phyloP scores from a whole-genome alignment of 1,140 invertebrate genomes.

The Drosophila sechellia region DNA sequence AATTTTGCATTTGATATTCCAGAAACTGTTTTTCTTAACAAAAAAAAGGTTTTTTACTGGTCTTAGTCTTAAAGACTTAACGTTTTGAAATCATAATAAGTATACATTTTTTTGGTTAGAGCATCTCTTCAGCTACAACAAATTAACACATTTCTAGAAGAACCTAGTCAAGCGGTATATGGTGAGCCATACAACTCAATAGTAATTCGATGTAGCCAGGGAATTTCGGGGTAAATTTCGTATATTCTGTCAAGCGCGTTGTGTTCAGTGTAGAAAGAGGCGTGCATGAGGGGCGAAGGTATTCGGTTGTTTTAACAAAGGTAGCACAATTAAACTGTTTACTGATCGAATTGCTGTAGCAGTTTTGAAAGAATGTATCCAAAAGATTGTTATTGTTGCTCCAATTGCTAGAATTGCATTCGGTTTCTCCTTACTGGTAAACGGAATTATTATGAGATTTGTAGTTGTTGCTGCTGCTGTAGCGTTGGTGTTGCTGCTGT shows the following conservation, averaged over 20 bases:
- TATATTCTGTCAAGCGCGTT: conserved; percentile 38
- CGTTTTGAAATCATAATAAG: too few relatives aligned
- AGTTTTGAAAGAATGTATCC: conserved; percentile 67
- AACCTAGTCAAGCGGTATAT: conserved; percentile 16
- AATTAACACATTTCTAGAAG: conserved; percentile 23
- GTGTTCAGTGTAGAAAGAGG: conserved; percentile 60
- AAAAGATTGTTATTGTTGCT: conserved; percentile 52
- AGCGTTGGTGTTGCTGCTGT: conserved; percentile 69
- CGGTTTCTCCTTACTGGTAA: conserved; percentile 76
- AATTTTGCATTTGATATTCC: conserved; percentile 57
- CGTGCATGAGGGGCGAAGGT: conserved; percentile 50
- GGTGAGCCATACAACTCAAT: conserved; percentile 50
- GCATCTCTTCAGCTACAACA: conserved; percentile 52
- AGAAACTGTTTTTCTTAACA: background rate
- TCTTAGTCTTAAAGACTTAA: too few relatives aligned
- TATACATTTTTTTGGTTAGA: conserved; percentile 25
- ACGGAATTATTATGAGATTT: conserved; percentile 84
- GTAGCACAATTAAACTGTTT: conserved; percentile 83
- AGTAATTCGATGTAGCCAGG: conserved; percentile 18
- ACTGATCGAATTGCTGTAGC: conserved; percentile 67
- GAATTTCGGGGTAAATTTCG: conserved; percentile 37
- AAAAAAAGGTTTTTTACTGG: too few relatives aligned
- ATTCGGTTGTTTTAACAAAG: conserved; percentile 22
- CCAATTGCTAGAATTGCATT: conserved; percentile 37
- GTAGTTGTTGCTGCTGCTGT: conserved; percentile 73